phyloP scores from a whole-genome alignment of 2,797 vertebrate genomes.

The Setipinna tenuifilis region DNA sequence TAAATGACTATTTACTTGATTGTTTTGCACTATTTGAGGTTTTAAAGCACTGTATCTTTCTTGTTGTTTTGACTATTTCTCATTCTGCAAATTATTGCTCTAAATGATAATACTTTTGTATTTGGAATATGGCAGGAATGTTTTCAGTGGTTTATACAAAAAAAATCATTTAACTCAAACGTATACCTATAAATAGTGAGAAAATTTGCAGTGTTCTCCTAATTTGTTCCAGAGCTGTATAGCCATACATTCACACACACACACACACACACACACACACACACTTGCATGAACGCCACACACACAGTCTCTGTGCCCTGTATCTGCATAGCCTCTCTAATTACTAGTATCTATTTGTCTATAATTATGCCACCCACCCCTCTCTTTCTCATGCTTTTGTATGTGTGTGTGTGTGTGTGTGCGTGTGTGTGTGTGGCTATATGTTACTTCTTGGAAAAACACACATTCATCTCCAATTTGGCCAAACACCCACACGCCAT shows the following conservation, averaged over 20 bases:
- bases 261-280: not conserved
- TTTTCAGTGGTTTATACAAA: too few species aligned
- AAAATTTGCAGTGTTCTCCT: too few species aligned
- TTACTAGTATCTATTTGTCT: not conserved
- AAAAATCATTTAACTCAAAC: too few species aligned
- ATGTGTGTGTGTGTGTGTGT: not conserved
- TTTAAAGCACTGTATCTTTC: too few species aligned
- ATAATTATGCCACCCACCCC: not conserved
- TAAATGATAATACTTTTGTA: too few species aligned
- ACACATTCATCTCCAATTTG: conserved; percentile 10
- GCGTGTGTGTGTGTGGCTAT: not conserved
- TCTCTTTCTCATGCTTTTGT: not conserved
- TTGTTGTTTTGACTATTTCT: too few species aligned
- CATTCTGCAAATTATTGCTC: too few species aligned
- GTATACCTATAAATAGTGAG: too few species aligned
- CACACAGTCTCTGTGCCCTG: not conserved
- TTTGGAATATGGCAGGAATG: too few species aligned
- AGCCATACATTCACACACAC: not conserved
- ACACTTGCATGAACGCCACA: not conserved
- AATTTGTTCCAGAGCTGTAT: too few species aligned
- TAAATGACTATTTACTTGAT: not conserved
- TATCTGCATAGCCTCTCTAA: not conserved
- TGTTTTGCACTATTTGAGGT: too few species aligned
- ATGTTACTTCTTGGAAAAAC: not conserved
- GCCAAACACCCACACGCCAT: conserved; percentile 1